Percentiles rank a stretch among this genome's conserved stretches.
These are phyloP conservation scores for Podarcis raffonei DNA, from an alignment of 2,113 vertebrate genomes.

Conservation along the genomic window DNA sequence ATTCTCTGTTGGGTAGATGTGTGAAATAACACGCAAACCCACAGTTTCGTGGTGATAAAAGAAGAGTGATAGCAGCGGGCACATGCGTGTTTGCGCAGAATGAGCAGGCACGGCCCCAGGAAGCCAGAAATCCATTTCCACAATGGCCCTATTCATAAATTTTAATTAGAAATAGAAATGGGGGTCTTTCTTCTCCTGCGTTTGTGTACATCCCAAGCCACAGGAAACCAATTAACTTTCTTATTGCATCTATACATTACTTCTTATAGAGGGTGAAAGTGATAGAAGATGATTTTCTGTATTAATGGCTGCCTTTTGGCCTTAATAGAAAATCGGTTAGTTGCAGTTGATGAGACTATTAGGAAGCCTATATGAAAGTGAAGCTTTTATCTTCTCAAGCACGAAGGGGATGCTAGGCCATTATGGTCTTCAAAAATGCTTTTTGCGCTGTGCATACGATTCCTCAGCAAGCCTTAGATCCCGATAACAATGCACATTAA, in stretches of 20 bases:
- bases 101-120: slow-evolving; percentile 33
- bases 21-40: slow-evolving; percentile 18
- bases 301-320: slow-evolving; percentile 65
- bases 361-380: slow-evolving; percentile 29
- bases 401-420: slow-evolving; percentile 43
- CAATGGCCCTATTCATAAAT: slow-evolving; percentile 44
- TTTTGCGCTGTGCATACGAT: slow-evolving; percentile 19
- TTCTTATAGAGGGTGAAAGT: slow-evolving; percentile 22
- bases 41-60: neutral
- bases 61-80: slow-evolving; percentile 25
- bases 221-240: slow-evolving; percentile 67
- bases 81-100: slow-evolving; percentile 33
- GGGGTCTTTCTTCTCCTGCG: slow-evolving; percentile 46
- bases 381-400: slow-evolving; percentile 42
- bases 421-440: slow-evolving; percentile 30
- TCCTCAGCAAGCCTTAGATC: slow-evolving; percentile 55
- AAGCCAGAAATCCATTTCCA: slow-evolving; percentile 26
- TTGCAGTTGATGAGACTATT: slow-evolving; percentile 56
- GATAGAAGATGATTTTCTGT: slow-evolving; percentile 40
- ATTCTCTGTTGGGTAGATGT: neutral
- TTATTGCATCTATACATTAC: slow-evolving; percentile 50
- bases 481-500: slow-evolving; percentile 61
- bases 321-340: slow-evolving; percentile 66
- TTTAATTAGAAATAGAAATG: slow-evolving; percentile 63
- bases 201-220: slow-evolving; percentile 42